Evolutionary conservation across 64 coral and sea anemone species (phyloP).

Genomic region (Exaiptasia diaphana): DNA sequence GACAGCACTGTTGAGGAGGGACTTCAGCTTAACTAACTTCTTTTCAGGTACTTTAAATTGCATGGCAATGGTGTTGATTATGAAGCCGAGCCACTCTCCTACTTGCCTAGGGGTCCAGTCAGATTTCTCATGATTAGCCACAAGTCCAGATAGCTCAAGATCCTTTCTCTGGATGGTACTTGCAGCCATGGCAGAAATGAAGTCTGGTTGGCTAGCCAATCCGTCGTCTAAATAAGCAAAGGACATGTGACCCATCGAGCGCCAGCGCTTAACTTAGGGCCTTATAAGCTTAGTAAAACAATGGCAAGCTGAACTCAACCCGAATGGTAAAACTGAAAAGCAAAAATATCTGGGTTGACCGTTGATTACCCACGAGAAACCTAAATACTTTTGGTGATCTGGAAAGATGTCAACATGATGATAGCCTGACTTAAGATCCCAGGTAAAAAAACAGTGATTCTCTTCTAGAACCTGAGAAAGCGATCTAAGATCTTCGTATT

Average conservation of each 20-base stretch:
- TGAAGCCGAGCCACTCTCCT: constrained; percentile 14
- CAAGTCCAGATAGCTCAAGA: neutral
- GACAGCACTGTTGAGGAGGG: neutral
- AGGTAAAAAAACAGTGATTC: constrained; percentile 50
- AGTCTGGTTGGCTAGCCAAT: neutral
- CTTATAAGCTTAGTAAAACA: constrained; percentile 52
- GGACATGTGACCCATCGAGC: constrained; percentile 27
- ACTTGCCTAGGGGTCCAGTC: constrained; percentile 13
- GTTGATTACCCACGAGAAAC: constrained; percentile 32
- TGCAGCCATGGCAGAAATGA: neutral
- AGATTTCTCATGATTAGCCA: neutral
- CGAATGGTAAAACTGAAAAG: constrained; percentile 28
- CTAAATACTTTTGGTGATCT: constrained; percentile 58
- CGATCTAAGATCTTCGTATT: constrained; percentile 49
- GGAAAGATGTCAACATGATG: constrained; percentile 60
- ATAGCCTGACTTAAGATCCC: constrained; percentile 48
- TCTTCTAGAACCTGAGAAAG: constrained; percentile 45
- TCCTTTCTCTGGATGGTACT: constrained; percentile 1
- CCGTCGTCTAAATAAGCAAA: constrained; percentile 43
- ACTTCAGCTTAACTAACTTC: neutral
- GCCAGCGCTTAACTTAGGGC: constrained; percentile 46
- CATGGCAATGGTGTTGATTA: constrained; percentile 21
- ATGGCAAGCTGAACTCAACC: constrained; percentile 16
- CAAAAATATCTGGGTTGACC: neutral
- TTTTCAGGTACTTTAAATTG: neutral